These are phyloP conservation scores for Calephelis nemesis DNA, from an alignment of 1,140 invertebrate species.

Conservation along the genomic window DNA sequence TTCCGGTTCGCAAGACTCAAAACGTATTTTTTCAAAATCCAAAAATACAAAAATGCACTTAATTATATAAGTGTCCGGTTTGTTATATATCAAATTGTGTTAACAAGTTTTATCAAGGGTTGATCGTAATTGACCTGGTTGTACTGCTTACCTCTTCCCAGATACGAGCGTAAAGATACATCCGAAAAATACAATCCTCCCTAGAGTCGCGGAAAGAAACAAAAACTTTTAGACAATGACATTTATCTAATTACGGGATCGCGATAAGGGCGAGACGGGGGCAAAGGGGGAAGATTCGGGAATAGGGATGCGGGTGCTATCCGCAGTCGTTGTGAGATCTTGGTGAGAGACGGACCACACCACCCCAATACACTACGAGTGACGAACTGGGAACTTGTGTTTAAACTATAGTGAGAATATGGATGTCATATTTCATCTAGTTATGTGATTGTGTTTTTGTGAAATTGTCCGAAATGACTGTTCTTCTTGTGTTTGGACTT, in stretches of 20 bases:
- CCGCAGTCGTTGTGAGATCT: conserved; percentile 49
- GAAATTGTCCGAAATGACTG: conserved; percentile 59
- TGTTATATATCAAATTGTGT: too few species aligned
- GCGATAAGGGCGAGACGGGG: conserved; percentile 59
- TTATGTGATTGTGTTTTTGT: conserved; percentile 38
- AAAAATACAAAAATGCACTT: too few species aligned
- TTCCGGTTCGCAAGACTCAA: too few species aligned
- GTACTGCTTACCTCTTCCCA: too few species aligned
- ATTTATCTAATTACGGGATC: conserved; percentile 75
- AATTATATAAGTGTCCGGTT: too few species aligned
- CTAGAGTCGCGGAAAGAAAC: conserved; percentile 31
- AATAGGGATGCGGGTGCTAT: conserved; percentile 38
- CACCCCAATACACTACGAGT: neutral
- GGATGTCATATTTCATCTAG: conserved; percentile 13
- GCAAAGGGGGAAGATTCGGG: conserved; percentile 32
- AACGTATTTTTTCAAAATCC: too few species aligned
- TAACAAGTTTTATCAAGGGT: too few species aligned
- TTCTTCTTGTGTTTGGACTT: conserved; percentile 66
- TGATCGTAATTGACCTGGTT: too few species aligned
- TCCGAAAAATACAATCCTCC: neutral
- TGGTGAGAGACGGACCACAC: conserved; percentile 29
- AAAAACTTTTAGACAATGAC: conserved; percentile 65
- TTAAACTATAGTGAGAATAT: conserved; percentile 4
- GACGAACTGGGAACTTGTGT: conserved; percentile 3
- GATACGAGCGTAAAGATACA: neutral